Percentiles rank a stretch among this genome's conserved stretches.
phyloP scores from a whole-genome alignment of 2,888 invertebrate genomes.

The Choristoneura rosaceana region DNA sequence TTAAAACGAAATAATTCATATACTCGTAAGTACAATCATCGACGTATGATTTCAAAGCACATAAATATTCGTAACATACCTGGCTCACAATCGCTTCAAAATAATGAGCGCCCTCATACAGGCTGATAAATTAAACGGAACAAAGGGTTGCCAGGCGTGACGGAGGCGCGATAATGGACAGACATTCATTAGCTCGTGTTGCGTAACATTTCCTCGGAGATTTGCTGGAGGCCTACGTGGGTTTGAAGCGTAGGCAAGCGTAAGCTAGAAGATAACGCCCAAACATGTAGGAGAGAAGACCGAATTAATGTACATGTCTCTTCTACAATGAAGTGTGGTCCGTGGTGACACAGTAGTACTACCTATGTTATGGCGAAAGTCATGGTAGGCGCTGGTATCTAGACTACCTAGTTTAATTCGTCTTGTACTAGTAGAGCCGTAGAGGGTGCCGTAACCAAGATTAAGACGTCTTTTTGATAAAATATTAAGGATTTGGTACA shows the following conservation, averaged over 20 bases:
- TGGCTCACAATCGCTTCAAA: slow-evolving; percentile 2
- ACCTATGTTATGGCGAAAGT: no score
- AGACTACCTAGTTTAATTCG: no score
- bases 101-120: slow-evolving; percentile 28
- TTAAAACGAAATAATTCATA: neutral
- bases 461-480: no score
- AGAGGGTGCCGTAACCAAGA: no score
- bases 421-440: no score
- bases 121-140: slow-evolving; percentile 35
- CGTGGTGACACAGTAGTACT: no score
- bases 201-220: slow-evolving; percentile 11
- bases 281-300: neutral
- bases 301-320: no score
- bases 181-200: slow-evolving; percentile 25
- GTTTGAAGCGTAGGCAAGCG: neutral
- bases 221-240: neutral
- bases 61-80: neutral
- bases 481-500: no score
- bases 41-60: slow-evolving; percentile 22
- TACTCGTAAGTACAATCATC: neutral
- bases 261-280: neutral
- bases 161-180: slow-evolving; percentile 35
- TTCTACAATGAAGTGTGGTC: no score
- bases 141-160: slow-evolving; percentile 28
- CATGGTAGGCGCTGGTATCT: no score